Percentiles rank a stretch among this genome's conserved stretches.
Conservation (phyloP, 1,140 invertebrate genomes). For the Ceratitis capitata region DNA sequence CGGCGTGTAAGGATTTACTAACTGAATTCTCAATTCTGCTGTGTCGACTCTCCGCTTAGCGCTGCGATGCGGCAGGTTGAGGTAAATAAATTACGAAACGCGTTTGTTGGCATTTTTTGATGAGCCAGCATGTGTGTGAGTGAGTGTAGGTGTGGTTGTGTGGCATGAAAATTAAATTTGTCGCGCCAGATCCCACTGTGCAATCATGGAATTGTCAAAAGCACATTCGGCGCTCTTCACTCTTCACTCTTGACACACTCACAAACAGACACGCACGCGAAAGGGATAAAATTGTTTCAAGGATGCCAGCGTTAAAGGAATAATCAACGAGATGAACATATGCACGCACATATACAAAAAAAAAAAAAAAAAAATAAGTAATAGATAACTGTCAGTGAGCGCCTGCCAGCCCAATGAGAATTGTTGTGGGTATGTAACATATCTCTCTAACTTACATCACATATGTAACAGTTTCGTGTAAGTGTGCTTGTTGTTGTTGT, state of each 20-base stretch:
- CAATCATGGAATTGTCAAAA: slow-evolving; percentile 39
- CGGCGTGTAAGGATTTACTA: background rate
- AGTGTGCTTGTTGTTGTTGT: background rate
- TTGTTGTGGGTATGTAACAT: background rate
- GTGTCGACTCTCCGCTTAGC: background rate
- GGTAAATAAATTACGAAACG: background rate
- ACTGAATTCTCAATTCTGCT: no score
- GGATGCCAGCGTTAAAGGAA: background rate
- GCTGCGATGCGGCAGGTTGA: background rate
- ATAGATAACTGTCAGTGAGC: background rate
- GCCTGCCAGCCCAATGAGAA: background rate
- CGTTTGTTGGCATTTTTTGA: background rate
- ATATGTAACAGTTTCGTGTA: background rate
- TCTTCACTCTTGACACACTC: no score
- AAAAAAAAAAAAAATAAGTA: no score
- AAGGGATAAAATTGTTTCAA: background rate
- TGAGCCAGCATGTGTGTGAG: background rate
- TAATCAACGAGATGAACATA: no score
- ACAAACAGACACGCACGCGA: background rate
- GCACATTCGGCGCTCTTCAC: background rate
- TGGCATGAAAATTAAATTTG: slow-evolving; percentile 27
- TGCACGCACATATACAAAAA: no score
- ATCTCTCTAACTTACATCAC: background rate
- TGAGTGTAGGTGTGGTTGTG: background rate
- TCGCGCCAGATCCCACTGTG: slow-evolving; percentile 16